Base-by-base conservation (phyloP, 1,140 invertebrate genomes). In the Sinella curviseta region DNA sequence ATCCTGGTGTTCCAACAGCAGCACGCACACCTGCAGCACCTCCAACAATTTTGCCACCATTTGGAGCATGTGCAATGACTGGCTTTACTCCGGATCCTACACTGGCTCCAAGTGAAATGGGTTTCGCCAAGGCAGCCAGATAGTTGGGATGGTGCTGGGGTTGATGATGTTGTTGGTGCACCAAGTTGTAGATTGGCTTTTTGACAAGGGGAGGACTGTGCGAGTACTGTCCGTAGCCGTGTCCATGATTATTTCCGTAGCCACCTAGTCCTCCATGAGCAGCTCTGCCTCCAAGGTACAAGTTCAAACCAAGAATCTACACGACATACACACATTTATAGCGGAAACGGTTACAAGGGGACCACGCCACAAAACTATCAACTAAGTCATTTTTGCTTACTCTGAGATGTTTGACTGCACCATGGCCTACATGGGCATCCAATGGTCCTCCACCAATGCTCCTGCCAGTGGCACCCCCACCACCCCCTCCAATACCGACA, bases 241-340 rank as follows among this genome's bases (percentile, higher is more conserved):
- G 39, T 8, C 55, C 55, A 24, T 14, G 55, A 4, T 60, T 12
- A 3, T 14, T 12, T 14, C 55, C 55, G 4, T 12, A 3, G 8
- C 12, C 26, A 17, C 28, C 65, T 31, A 31, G 65, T 14, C 26
- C 65, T 14, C 8, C 26, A 33, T 70, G 65, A 33, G 65, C 2
- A 30, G 28, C 65, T 70, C 65, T 70, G 3, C 65, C 65, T 70
- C 65, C 65, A 14, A 70, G 65, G 31, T 70, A 70, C 31, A 70
- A n/a, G 24, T 70, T 70, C 24, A 70, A 70, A 30, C 65, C 65
- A 16, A 70, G 31, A 70, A 70, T 70, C 65, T 70, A 14, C 12
- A n/a, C 26, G n/a, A 30, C 30, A 70, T 70, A 70, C n/a, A n/a
- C n/a, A n/a, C n/a, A n/a, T n/a, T n/a, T n/a, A n/a, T n/a, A n/a